phyloP scores from a whole-genome alignment of 2,888 invertebrate genomes.

The Plagiodera versicolora region DNA sequence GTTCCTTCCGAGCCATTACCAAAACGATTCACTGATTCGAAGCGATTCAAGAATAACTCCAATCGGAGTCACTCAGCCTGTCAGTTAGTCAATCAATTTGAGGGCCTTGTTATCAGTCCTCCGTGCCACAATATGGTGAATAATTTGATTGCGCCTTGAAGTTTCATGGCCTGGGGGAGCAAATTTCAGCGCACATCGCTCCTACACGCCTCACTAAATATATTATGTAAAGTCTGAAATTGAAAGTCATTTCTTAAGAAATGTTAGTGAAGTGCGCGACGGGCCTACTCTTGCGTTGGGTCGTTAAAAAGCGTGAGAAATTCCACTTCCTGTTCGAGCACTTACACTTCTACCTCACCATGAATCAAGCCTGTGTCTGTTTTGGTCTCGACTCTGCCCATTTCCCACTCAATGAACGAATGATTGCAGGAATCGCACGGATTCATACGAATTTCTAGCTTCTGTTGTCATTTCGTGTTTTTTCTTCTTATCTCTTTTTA shows the following conservation, averaged over 20 bases:
- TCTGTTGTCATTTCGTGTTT: too few relatives aligned
- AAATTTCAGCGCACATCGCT: slow-evolving; percentile 45
- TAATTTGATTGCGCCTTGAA: slow-evolving; percentile 52
- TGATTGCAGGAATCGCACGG: slow-evolving; percentile 2
- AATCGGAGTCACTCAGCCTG: too few relatives aligned
- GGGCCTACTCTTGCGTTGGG: slow-evolving; percentile 33
- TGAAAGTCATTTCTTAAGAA: slow-evolving; percentile 52
- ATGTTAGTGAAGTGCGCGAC: slow-evolving; percentile 45
- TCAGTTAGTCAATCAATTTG: slow-evolving; percentile 52
- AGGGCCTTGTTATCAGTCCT: slow-evolving; percentile 50
- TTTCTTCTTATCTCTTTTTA: too few relatives aligned
- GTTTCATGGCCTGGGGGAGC: slow-evolving; percentile 50
- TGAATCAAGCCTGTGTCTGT: slow-evolving; percentile 39
- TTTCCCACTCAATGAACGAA: slow-evolving; percentile 29
- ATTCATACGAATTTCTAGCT: too few relatives aligned
- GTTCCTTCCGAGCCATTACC: slow-evolving; percentile 30
- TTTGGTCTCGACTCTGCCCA: slow-evolving; percentile 8
- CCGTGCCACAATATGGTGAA: slow-evolving; percentile 50
- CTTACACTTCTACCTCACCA: slow-evolving; percentile 41
- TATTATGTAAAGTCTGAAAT: slow-evolving; percentile 53
- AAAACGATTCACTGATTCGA: too few relatives aligned
- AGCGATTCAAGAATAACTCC: slow-evolving; percentile 44
- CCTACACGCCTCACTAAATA: slow-evolving; percentile 49
- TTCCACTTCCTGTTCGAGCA: slow-evolving; percentile 39
- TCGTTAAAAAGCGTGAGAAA: slow-evolving; percentile 46